Evolutionary conservation across 2,888 invertebrate species (phyloP).

Genomic region (Kryphioiulus occultus): DNA sequence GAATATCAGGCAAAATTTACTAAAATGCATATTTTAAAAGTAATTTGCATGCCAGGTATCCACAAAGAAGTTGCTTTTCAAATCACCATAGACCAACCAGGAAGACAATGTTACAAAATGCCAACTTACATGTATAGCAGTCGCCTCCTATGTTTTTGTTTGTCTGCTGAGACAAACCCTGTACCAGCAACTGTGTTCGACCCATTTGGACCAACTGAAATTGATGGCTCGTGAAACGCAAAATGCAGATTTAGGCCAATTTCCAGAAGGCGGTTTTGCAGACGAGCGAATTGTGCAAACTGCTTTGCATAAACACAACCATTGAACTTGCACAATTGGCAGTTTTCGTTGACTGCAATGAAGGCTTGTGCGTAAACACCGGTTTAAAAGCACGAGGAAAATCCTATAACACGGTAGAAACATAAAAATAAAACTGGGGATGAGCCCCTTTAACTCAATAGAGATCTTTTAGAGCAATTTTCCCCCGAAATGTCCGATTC

Average conservation of each 20-base stretch:
- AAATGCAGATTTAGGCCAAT: background rate
- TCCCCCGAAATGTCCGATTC: background rate
- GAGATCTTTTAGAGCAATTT: constrained; percentile 26
- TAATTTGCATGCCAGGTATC: too few relatives aligned
- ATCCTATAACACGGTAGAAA: background rate
- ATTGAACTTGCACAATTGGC: background rate
- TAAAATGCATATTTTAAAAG: too few relatives aligned
- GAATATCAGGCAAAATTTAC: too few relatives aligned
- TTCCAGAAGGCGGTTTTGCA: background rate
- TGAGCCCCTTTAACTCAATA: background rate
- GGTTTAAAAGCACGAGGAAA: background rate
- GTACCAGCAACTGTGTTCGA: background rate
- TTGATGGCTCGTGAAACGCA: background rate
- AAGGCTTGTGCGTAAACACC: background rate
- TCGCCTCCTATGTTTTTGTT: background rate
- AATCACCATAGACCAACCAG: too few relatives aligned
- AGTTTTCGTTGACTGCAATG: background rate
- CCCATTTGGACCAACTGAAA: background rate
- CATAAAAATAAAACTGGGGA: background rate
- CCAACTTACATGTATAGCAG: too few relatives aligned
- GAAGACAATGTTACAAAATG: background rate
- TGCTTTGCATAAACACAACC: background rate
- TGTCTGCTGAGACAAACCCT: background rate
- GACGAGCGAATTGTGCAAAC: background rate
- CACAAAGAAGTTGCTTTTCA: too few relatives aligned